These are phyloP conservation scores for Quadroppia sp. DNA, from an alignment of 2,888 invertebrate genomes.

Conservation along the genomic window DNA sequence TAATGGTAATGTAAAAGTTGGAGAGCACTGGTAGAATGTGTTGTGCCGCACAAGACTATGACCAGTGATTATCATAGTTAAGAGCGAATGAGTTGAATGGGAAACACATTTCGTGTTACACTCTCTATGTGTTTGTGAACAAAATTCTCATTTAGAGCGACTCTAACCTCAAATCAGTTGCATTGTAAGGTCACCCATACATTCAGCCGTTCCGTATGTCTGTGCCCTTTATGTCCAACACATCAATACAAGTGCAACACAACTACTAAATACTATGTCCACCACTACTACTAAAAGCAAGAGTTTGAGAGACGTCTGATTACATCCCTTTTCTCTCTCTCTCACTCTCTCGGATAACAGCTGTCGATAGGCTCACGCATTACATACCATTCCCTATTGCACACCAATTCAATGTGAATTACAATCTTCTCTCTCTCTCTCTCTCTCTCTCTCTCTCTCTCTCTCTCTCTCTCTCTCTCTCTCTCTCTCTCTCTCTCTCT, in stretches of 20 bases:
- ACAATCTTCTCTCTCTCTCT: neutral
- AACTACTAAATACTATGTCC: constrained; percentile 2
- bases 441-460: constrained; percentile 4
- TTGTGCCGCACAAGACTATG: neutral
- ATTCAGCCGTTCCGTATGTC: neutral
- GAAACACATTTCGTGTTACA: constrained; percentile 15
- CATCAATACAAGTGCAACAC: constrained; percentile 7
- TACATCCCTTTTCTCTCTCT: constrained; percentile 8
- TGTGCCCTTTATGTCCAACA: constrained; percentile 10
- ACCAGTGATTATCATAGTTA: neutral
- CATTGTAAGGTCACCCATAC: neutral
- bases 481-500: neutral
- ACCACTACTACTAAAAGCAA: neutral
- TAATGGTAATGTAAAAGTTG: neutral
- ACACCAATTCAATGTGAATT: neutral
- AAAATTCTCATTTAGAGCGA: neutral
- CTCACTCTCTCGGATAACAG: neutral
- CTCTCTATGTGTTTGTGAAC: neutral
- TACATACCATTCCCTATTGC: constrained; percentile 2
- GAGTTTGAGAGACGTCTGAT: neutral
- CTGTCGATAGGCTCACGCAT: constrained; percentile 23
- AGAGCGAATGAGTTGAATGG: neutral
- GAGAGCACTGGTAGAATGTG: neutral
- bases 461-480: constrained; percentile 24
- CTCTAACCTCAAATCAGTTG: constrained; percentile 27